These are phyloP conservation scores for Bombus huntii DNA, from an alignment of 1,140 invertebrate species.

Conservation along the genomic window DNA sequence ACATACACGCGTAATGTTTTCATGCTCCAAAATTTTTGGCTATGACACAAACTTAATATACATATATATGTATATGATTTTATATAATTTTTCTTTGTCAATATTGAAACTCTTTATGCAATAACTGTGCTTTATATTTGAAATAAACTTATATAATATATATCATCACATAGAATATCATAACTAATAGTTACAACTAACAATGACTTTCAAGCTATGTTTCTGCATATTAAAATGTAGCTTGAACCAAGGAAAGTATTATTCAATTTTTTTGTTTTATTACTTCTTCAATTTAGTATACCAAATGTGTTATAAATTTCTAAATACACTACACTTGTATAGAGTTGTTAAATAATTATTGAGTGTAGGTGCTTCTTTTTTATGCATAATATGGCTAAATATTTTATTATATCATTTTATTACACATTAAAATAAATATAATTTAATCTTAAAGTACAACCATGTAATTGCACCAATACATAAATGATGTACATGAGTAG, in stretches of 20 bases:
- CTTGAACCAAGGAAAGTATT: background rate
- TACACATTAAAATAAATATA: background rate
- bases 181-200: slow-evolving; percentile 23
- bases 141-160: slow-evolving; percentile 58
- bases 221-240: slow-evolving; percentile 1
- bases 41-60: slow-evolving; percentile 5
- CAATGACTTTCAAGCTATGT: slow-evolving; percentile 22
- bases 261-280: background rate
- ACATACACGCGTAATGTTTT: slow-evolving; percentile 21
- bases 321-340: slow-evolving; percentile 1
- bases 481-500: background rate
- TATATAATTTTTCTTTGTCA: slow-evolving; percentile 39
- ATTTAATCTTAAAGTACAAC: background rate
- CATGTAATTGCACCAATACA: slow-evolving; percentile 14
- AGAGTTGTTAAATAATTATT: background rate
- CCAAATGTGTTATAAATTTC: slow-evolving; percentile 12
- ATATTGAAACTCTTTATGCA: slow-evolving; percentile 20
- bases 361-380: slow-evolving; percentile 24
- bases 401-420: slow-evolving; percentile 20
- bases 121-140: slow-evolving; percentile 49
- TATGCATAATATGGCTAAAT: slow-evolving; percentile 7
- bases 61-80: slow-evolving; percentile 33
- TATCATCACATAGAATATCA: slow-evolving; percentile 24
- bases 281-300: background rate
- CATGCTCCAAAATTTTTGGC: background rate